Percentiles rank a stretch among this genome's conserved stretches.
phyloP scores from a whole-genome alignment of 2,113 vertebrate genomes.

The Candoia aspera region DNA sequence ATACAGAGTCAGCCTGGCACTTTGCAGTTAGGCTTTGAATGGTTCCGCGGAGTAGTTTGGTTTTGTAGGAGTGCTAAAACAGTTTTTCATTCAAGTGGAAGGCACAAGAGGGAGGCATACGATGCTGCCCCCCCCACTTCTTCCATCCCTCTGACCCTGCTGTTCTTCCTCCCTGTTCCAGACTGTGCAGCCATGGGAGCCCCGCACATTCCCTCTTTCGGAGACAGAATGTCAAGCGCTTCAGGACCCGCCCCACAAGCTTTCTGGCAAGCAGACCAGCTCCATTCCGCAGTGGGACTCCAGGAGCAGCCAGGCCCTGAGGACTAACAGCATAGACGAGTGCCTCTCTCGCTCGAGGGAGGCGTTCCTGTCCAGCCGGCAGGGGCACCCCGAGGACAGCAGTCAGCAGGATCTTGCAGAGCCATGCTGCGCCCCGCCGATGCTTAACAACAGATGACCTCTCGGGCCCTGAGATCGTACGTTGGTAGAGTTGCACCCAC shows the following conservation, averaged over 20 bases:
- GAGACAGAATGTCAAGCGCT: constrained; percentile 42
- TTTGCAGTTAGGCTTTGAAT: neutral
- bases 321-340: constrained; percentile 4
- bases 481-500: neutral
- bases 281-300: neutral
- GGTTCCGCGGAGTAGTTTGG: neutral
- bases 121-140: fast-evolving
- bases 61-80: neutral
- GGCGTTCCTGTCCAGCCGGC: neutral
- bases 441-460: constrained; percentile 21
- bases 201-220: constrained; percentile 59
- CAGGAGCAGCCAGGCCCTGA: neutral
- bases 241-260: neutral
- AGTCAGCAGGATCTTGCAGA: neutral
- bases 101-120: neutral
- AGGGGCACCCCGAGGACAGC: neutral
- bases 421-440: constrained; percentile 13
- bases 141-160: neutral
- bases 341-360: neutral
- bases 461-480: neutral
- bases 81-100: neutral
- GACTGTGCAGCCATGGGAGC: constrained; percentile 60
- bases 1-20: neutral
- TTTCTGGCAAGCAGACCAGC: neutral
- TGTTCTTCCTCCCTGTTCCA: neutral